These are phyloP conservation scores for Spodoptera exigua DNA, from an alignment of 2,888 invertebrate genomes.

Conservation along the genomic window DNA sequence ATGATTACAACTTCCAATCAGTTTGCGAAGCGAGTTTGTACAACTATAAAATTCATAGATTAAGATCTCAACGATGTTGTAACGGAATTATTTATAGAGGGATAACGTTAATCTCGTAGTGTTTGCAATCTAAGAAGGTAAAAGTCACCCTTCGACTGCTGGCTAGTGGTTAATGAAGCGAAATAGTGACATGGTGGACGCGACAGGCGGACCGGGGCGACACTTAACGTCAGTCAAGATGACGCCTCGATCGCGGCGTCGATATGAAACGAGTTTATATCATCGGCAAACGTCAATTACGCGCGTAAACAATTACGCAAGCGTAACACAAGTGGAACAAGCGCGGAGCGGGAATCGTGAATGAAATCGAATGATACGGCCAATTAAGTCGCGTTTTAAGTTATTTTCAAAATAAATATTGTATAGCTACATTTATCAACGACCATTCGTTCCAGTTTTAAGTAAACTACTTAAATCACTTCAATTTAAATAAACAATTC, in stretches of 20 bases:
- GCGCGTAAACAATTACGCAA: conserved; percentile 72
- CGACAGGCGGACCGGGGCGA: conserved; percentile 54
- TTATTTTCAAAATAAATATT: conserved; percentile 27
- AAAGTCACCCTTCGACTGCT: conserved; percentile 49
- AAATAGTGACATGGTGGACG: conserved; percentile 63
- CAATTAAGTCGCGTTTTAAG: conserved; percentile 46
- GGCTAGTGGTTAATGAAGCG: conserved; percentile 60
- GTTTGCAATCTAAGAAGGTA: conserved; percentile 36
- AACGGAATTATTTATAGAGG: conserved; percentile 17
- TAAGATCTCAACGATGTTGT: conserved; percentile 8
- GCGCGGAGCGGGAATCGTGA: conserved; percentile 51
- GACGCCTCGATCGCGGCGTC: conserved; percentile 66
- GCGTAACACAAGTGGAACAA: conserved; percentile 57
- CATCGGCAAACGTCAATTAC: conserved; percentile 74
- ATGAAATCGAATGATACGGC: conserved; percentile 59
- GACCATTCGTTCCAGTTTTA: conserved; percentile 1
- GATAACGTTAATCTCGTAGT: conserved; percentile 32
- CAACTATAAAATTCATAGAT: conserved; percentile 12
- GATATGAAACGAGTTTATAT: conserved; percentile 68
- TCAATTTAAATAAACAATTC: background rate
- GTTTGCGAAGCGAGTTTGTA: background rate
- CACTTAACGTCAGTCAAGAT: conserved; percentile 68
- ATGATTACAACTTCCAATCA: conserved; percentile 15
- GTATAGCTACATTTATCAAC: conserved; percentile 1
- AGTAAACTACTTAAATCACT: conserved; percentile 8